Evolutionary conservation across 2,113 vertebrate species (phyloP), one percentile per base, ranked within the genome.

Genomic region (Oryzias curvinotus): DNA sequence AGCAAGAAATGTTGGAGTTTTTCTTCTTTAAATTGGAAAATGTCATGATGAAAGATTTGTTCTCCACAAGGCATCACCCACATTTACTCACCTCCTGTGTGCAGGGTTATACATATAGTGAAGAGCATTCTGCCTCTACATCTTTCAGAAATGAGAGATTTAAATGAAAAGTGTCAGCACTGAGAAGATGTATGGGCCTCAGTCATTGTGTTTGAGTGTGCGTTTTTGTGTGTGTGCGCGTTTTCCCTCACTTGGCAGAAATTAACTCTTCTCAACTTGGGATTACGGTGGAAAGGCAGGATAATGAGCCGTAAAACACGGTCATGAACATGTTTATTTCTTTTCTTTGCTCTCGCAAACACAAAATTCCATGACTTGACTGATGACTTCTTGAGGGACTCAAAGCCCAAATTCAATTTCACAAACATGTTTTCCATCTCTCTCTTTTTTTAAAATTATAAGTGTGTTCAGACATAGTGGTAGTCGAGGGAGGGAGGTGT

Each of bases 241-340:
- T 50, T 63, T 45, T 62, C 17, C 77, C 79, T 82, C 77, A 82
- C 80, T 80, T 44, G 58, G 78, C 70, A 81, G 80, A 81, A 90
- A 88, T 90, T 75, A 90, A 85, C 85, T 90, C 81, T 77, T 70
- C 65, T 75, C 72, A 80, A 71, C 77, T 85, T 78, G 51, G 75
- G 63, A 77, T 82, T 82, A 76, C 81, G 69, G 58, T 72, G 78
- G 77, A 89, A 81, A 47, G 55, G 70, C 78, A 80, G 82, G 85
- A 88, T 91, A 90, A 92, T 90, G 90, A 87, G 88, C 83, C 86
- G 73, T 81, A 81, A 87, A 82, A 67, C 64, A 60, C 80, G 84
- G 82, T 67, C 53, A 75, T 75, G 76, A 84, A 76, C 70, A 69
- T 83, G 81, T 87, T 90, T 78, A 74, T 67, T 51, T 46, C 6